Base-by-base conservation (phyloP, 2,888 invertebrate species). In the Stegana nigrithorax region DNA sequence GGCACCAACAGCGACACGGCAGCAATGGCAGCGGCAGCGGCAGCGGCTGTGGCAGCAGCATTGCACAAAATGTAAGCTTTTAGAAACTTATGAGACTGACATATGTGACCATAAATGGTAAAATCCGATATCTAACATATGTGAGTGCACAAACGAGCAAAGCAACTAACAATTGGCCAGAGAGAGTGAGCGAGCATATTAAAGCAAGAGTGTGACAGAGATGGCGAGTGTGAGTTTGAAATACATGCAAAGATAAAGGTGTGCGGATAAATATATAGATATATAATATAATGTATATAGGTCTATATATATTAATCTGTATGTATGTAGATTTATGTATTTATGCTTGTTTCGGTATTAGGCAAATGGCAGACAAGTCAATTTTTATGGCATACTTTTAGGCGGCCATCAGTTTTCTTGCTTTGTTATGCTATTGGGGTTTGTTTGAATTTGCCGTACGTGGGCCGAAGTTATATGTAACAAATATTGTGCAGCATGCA, bases 331-430 rank as follows among this genome's bases (percentile, higher is more conserved):
- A 7, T n/a, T 36, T 10, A 7, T 10, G 4, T 10, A 36, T n/a
- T 36, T 36, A n/a, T 21, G 25, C 25, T 47, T 12, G 23, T 14
- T 53, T 12, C n/a, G 57, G 67, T 60, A 57, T 63, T 66, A 69
- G 67, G 14, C 53, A 65, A 62, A 62, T 69, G 73, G 69, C 64
- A 72, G 68, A 69, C 65, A 64, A 73, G 66, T 73, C 63, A 65
- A 70, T 66, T 73, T 73, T 73, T 68, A 73, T 73, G 65, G 67
- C 66, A 65, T 65, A 65, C 73, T 64, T 65, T 70, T 19, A 56
- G 64, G 62, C 62, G 47, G 42, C n/a, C 50, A 45, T 61, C 17
- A 1, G 21, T 4, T 3, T 25, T 23, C 42, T n/a, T 26, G n/a
- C 21, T 36, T n/a, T 32, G 4, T 32, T 29, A 12, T 2, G 53